phyloP scores from a whole-genome alignment of 2,113 vertebrate species.

The Falcunculus frontatus region DNA sequence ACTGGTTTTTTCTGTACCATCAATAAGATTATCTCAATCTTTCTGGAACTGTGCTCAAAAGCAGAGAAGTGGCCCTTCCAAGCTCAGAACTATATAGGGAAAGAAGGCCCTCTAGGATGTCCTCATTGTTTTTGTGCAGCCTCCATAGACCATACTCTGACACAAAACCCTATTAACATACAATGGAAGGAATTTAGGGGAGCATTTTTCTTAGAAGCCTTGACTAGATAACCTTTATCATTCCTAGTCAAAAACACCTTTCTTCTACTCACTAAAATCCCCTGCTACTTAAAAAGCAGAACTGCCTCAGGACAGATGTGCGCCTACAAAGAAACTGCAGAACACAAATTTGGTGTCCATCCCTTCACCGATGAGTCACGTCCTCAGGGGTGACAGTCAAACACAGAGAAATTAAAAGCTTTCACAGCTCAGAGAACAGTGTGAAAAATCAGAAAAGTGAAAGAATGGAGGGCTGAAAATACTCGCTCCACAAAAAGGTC shows the following conservation, averaged over 20 bases:
- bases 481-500: neutral
- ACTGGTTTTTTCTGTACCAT: neutral
- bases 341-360: neutral
- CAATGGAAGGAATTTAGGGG: neutral
- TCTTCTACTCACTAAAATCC: neutral
- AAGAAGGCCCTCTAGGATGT: neutral
- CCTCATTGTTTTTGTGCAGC: neutral
- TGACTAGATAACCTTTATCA: neutral
- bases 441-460: neutral
- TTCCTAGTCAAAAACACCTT: neutral
- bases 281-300: slow-evolving; percentile 33
- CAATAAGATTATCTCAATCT: neutral
- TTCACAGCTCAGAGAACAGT: neutral
- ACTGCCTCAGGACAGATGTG: slow-evolving; percentile 16
- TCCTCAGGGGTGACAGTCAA: slow-evolving; percentile 4
- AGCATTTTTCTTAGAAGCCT: neutral
- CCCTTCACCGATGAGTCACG: neutral
- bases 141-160: neutral
- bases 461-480: neutral
- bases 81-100: neutral
- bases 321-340: neutral
- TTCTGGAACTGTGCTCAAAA: neutral
- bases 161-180: neutral
- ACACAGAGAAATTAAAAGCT: neutral
- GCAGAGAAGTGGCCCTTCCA: neutral